Evolutionary conservation across 2,888 invertebrate genomes (phyloP).

Genomic region (Lordiphosa fenestrarum): DNA sequence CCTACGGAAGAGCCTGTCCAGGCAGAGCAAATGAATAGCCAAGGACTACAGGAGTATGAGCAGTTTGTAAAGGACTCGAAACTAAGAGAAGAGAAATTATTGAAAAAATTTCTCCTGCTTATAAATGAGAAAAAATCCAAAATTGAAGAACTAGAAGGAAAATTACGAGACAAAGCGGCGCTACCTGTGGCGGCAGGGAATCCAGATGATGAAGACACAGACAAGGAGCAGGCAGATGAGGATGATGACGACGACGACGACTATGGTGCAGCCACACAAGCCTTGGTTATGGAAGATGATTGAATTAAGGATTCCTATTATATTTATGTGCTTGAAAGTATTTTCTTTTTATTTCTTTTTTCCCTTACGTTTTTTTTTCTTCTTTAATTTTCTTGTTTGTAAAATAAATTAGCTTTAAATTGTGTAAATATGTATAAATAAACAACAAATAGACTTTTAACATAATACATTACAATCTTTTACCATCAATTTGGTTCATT

Average conservation of each 20-base stretch:
- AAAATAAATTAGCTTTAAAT: slow-evolving; percentile 65
- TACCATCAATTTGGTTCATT: slow-evolving; percentile 48
- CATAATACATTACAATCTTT: slow-evolving; percentile 64
- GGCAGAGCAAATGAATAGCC: background rate
- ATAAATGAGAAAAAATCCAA: slow-evolving; percentile 72
- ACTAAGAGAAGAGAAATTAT: slow-evolving; percentile 43
- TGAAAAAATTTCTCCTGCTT: slow-evolving; percentile 64
- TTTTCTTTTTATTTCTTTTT: slow-evolving; percentile 36
- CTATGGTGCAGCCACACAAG: slow-evolving; percentile 38
- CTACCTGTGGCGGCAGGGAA: background rate
- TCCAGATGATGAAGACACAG: background rate
- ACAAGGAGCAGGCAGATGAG: slow-evolving; percentile 8
- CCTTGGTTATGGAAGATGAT: slow-evolving; percentile 13
- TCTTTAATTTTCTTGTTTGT: slow-evolving; percentile 24
- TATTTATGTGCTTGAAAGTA: slow-evolving; percentile 32
- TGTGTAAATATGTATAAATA: slow-evolving; percentile 59
- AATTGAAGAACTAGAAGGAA: slow-evolving; percentile 60
- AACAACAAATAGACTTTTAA: slow-evolving; percentile 70
- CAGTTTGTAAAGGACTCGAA: slow-evolving; percentile 53
- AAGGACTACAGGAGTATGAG: slow-evolving; percentile 46
- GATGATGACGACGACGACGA: background rate
- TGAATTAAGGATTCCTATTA: too few species aligned
- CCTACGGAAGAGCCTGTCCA: slow-evolving; percentile 6
- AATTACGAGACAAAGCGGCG: slow-evolving; percentile 18
- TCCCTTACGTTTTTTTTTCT: slow-evolving; percentile 39